Evolutionary conservation across 1,140 invertebrate genomes (phyloP).

Genomic region (Nebria ingens): DNA sequence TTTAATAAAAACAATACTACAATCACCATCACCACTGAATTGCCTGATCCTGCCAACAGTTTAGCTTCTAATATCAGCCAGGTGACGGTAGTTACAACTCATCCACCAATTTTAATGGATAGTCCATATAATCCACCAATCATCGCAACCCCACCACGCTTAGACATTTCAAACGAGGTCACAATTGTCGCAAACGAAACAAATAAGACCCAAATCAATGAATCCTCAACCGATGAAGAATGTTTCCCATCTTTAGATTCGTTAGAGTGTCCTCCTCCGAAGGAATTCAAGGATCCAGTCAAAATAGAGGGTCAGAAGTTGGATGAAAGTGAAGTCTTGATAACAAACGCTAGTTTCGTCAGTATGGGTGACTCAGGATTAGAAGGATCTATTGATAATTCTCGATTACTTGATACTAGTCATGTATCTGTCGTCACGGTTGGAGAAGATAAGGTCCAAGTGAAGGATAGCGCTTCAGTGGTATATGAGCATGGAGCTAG

Average conservation of each 20-base stretch:
- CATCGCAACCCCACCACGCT: conserved; percentile 21
- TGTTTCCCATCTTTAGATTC: conserved; percentile 59
- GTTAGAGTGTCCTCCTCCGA: conserved; percentile 50
- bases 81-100: conserved; percentile 66
- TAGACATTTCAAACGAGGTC: conserved; percentile 46
- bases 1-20: conserved; percentile 40
- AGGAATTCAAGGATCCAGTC: conserved; percentile 33
- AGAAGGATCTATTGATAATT: conserved; percentile 34
- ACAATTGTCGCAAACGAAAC: conserved; percentile 66
- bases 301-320: conserved; percentile 45
- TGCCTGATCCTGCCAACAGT: conserved; percentile 52
- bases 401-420: conserved; percentile 45
- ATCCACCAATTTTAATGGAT: conserved; percentile 63
- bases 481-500: conserved; percentile 31
- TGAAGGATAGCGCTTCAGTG: conserved; percentile 51
- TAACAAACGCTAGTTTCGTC: conserved; percentile 55
- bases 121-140: conserved; percentile 23
- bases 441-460: conserved; percentile 62
- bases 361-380: conserved; percentile 43
- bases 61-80: conserved; percentile 58
- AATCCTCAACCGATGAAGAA: conserved; percentile 62
- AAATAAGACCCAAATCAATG: conserved; percentile 51
- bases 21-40: conserved; percentile 45
- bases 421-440: conserved; percentile 85
- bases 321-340: conserved; percentile 72